phyloP scores from a whole-genome alignment of 2,888 invertebrate species.

The Callinectes sapidus region DNA sequence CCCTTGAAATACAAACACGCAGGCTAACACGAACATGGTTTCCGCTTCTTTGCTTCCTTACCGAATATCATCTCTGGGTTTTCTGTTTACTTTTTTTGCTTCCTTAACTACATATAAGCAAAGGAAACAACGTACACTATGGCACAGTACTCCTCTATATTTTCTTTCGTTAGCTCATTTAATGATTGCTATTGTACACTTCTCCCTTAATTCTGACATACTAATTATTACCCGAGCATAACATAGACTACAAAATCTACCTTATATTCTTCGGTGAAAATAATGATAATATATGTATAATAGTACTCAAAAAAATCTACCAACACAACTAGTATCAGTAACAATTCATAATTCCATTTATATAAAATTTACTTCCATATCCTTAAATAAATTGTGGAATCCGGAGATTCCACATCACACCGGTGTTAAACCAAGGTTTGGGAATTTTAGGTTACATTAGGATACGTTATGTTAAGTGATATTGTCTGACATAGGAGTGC shows the following conservation, averaged over 20 bases:
- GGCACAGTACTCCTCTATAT: not conserved
- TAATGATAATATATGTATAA: no score
- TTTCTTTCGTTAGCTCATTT: not conserved
- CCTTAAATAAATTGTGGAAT: no score
- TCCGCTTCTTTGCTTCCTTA: not conserved
- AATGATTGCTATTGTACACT: not conserved
- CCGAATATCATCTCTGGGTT: not conserved
- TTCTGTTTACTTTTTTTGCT: not conserved
- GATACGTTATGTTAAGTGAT: no score
- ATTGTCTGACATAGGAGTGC: no score
- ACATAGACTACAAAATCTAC: no score
- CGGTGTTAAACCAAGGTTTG: no score
- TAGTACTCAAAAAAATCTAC: not conserved
- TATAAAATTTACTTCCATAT: no score
- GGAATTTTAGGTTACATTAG: no score
- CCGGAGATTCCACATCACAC: no score
- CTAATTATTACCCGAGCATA: not conserved
- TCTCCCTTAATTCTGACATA: not conserved
- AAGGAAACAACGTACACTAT: not conserved
- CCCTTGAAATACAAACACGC: slow-evolving; percentile 8
- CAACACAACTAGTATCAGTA: not conserved
- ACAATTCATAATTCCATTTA: not conserved
- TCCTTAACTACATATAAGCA: not conserved
- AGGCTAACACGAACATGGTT: not conserved
- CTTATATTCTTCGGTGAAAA: no score